Evolutionary conservation across 2,113 vertebrate species (phyloP).

Genomic region (Sterrhoptilus dennistouni): DNA sequence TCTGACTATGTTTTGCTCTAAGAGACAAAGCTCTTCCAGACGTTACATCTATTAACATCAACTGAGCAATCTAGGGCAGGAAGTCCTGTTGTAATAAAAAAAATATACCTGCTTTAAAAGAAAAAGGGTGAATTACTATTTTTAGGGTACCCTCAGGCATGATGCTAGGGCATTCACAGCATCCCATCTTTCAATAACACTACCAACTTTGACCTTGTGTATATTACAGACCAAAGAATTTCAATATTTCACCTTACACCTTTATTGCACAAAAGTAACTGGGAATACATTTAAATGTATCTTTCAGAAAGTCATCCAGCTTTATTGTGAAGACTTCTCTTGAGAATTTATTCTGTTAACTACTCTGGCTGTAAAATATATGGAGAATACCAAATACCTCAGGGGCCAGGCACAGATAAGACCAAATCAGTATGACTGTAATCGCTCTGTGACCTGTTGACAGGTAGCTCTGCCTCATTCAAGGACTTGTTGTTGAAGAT

Average conservation of each 20-base stretch:
- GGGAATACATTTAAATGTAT: background rate
- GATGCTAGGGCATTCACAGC: background rate
- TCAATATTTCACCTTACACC: background rate
- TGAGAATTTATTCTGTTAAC: background rate
- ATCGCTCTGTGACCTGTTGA: background rate
- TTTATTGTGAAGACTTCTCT: background rate
- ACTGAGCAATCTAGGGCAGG: background rate
- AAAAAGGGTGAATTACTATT: background rate
- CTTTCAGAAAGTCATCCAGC: background rate
- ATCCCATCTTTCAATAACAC: background rate
- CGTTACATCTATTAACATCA: background rate
- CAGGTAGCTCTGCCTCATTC: background rate
- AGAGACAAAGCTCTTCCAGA: background rate
- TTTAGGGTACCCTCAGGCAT: background rate
- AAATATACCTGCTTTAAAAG: background rate
- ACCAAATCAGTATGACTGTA: background rate
- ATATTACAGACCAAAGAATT: background rate
- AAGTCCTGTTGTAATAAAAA: background rate
- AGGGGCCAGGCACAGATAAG: background rate
- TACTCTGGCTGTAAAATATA: background rate
- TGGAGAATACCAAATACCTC: background rate
- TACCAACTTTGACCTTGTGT: background rate
- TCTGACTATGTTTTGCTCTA: fast-evolving
- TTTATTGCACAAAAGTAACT: background rate
- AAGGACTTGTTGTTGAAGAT: background rate